phyloP scores from a whole-genome alignment of 2,113 vertebrate species.

The Mobula hypostoma region DNA sequence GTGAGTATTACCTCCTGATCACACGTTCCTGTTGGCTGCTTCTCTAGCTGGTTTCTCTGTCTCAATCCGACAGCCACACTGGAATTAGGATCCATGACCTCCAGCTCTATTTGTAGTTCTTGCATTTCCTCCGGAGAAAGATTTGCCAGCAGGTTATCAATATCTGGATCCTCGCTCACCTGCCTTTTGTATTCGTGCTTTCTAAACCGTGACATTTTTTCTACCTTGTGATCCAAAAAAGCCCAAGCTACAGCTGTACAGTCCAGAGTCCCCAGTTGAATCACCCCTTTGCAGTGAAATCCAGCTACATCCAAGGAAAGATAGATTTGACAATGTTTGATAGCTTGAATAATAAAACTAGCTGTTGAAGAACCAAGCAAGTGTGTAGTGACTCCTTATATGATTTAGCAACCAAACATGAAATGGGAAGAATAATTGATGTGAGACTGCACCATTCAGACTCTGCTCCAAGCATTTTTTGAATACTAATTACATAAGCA shows the following conservation, averaged over 20 bases:
- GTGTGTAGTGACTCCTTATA: conserved; percentile 27
- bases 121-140: conserved; percentile 77
- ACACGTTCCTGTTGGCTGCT: conserved; percentile 48
- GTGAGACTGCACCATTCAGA: conserved; percentile 26
- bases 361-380: conserved; percentile 47
- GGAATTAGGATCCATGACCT: conserved; percentile 68
- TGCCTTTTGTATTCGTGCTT: conserved; percentile 56
- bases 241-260: not conserved
- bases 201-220: conserved; percentile 33
- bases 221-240: not conserved
- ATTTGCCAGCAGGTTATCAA: conserved; percentile 68
- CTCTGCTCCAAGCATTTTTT: not conserved
- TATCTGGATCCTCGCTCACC: conserved; percentile 74
- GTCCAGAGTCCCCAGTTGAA: not conserved
- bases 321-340: not conserved
- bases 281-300: not conserved
- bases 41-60: conserved; percentile 58
- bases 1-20: conserved; percentile 56
- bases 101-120: conserved; percentile 75
- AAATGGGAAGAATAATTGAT: conserved; percentile 21
- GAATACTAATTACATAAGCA: not conserved
- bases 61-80: conserved; percentile 56
- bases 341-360: not conserved
- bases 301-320: not conserved
- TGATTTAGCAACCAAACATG: conserved; percentile 21